Evolutionary conservation across 2,113 vertebrate species (phyloP), one percentile per base, ranked within the genome.

Genomic region (Grammomys dolichurus): DNA sequence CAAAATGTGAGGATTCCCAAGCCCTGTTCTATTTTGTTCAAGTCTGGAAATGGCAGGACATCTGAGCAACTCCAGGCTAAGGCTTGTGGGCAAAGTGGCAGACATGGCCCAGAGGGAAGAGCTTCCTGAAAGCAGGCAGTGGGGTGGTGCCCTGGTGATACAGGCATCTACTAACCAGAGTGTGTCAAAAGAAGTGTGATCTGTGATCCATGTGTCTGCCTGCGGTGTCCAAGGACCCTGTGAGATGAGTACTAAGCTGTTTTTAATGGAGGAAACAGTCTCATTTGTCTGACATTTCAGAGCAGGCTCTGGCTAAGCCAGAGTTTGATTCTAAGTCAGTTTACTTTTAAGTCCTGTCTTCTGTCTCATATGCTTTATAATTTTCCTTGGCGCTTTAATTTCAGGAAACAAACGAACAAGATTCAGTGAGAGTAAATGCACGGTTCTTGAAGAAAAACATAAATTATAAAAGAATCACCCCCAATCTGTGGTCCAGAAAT

Each of bases 261-360:
- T 76, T 76, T 69, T 11, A 93, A 48, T 33, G 8, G 43, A 70
- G 33, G 63, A 95, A 91, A 88, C 14, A 43, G 43, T 22, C 3
- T 46, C 31, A 92, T 84, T 91, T 94, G 43, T 11, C 40, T 20
- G 54, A 94, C 67, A 87, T 87, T 46, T 82, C 63, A 17, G 36
- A 91, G 60, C 31, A 78, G 12, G 46, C 51, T 69, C 24, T 58
- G 94, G 69, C n/a, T 28, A 95, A 91, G 36, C 60, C 81, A 56
- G 96, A 91, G n/a, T 88, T 51, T 78, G 70, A 95, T 87, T 89
- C 69, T 31, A 84, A 33, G 80, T 87, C 33, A 81, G 51, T 72
- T 84, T 91, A 20, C 48, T 95, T 97, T 95, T 26, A 89, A 92
- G 92, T 70, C 69, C 33, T 78, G 9, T 86, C 24, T 22, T 93